Base-by-base conservation (phyloP, 1,140 invertebrate species). In the Rhagoletis zephyria region DNA sequence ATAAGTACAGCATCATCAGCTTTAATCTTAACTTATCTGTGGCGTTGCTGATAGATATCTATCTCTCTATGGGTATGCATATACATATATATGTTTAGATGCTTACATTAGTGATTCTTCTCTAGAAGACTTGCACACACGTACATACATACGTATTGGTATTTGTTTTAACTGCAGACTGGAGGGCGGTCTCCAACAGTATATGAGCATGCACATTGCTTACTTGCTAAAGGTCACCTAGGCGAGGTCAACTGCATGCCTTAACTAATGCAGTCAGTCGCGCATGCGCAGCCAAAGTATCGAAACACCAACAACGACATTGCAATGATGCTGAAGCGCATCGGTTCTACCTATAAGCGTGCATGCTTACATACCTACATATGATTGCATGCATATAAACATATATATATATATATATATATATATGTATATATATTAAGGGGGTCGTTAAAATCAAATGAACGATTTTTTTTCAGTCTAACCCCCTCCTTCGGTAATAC, bases 221-320 rank as follows among this genome's bases (percentile, higher is more conserved):
- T 90, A 91, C 90, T 91, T 81, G 30, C 30, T 30, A 81, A 89
- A 89, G 91, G 91, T 91, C 91, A 91, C 87, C 88, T 89, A 86
- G 89, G 87, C 87, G 88, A 91, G 91, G 91, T 91, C 91, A 91
- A 85, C 67, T 86, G 59, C 87, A 87, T 86, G 87, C 88, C 90
- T 90, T 86, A 81, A 81, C 74, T 81, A 81, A 81, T 81, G 74
- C 74, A 81, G 74, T 81, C 74, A 81, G 74, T 81, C 48, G 74
- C 74, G 74, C 74, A 81, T 81, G 74, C 74, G 74, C 74, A 81
- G 56, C 74, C 74, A 81, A 81, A 81, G 74, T 51, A 81, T 48
- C 74, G 74, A 51, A 10, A n/a, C 42, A 81, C n/a, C 48, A 9
- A 56, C 16, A n/a, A 9, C 4, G 61, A 14, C 4, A 81, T 5